phyloP scores from a whole-genome alignment of 1,140 invertebrate species.

The Octopus sinensis region DNA sequence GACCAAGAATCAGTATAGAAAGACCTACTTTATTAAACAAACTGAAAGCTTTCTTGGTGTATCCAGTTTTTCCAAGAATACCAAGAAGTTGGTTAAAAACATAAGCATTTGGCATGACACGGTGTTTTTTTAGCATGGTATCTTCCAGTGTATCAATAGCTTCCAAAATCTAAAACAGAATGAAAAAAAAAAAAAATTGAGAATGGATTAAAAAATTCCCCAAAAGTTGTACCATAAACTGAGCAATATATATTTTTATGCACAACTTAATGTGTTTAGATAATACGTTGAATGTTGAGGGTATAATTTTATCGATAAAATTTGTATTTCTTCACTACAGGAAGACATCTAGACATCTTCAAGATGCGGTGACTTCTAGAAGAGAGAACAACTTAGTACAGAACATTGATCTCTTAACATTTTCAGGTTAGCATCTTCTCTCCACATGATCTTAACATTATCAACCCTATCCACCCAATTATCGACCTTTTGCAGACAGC shows the following conservation, averaged over 20 bases:
- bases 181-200: not conserved
- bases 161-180: slow-evolving; percentile 54
- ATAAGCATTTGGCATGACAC: slow-evolving; percentile 73
- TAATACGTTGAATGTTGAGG: not conserved
- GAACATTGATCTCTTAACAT: too few species aligned
- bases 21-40: slow-evolving; percentile 68
- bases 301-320: not conserved
- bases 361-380: not conserved
- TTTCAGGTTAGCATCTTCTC: too few species aligned
- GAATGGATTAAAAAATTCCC: not conserved
- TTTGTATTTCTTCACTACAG: not conserved
- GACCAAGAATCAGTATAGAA: too few species aligned
- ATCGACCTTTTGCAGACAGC: too few species aligned
- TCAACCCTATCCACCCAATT: too few species aligned
- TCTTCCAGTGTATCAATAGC: slow-evolving; percentile 74
- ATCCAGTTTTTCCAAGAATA: slow-evolving; percentile 75
- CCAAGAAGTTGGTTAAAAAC: slow-evolving; percentile 78
- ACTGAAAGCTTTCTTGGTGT: slow-evolving; percentile 78
- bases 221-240: not conserved
- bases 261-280: too few species aligned
- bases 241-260: not conserved
- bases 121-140: slow-evolving; percentile 72
- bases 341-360: not conserved
- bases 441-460: too few species aligned
- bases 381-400: too few species aligned